Base-by-base conservation (phyloP, 2,797 vertebrate genomes). In the Clamator glandarius region DNA sequence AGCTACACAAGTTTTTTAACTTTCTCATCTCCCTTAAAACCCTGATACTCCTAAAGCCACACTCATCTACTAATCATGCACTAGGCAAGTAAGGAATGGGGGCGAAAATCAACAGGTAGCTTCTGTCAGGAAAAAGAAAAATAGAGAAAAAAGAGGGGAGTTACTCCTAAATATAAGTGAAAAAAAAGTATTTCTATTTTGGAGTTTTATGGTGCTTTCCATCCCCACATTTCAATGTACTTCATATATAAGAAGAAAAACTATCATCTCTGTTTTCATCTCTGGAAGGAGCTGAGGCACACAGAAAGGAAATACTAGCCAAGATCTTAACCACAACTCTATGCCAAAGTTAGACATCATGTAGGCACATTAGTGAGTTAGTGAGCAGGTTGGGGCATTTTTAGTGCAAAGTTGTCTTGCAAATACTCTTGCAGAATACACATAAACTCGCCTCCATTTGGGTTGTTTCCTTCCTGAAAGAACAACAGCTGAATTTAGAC, bases 121-220 rank as follows among this genome's bases (percentile, higher is more conserved):
- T 84, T 26, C 36, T 69, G 11, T 31, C 42, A 51, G 28, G n/a
- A 29, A 72, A 86, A 85, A 87, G 35, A 79, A n/a, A 84, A 68
- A 84, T 21, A 16, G 9, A n/a, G 57, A 64, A 59, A 8, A 29
- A 36, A 84, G 80, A 79, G 10, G 11, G 80, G 18, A 23, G n/a
- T 35, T 36, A 33, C 1, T 81, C 13, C 15, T 42, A 58, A 64
- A 17, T 5, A 2, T 9, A 75, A 84, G 28, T 35, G 21, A 63
- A 92, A 79, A 92, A 76, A 95, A 79, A 95, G 58, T n/a, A 24
- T 61, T 58, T 41, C 15, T 63, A 16, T 48, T 82, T 81, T 66
- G 9, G 39, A 62, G 26, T 24, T 72, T 48, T 67, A 70, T 35
- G 29, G 14, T 63, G 63, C 35, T 77, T 95, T 89, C 57, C 25